Conservation (phyloP, 2,113 vertebrate species). For the Pholis gunnellus region DNA sequence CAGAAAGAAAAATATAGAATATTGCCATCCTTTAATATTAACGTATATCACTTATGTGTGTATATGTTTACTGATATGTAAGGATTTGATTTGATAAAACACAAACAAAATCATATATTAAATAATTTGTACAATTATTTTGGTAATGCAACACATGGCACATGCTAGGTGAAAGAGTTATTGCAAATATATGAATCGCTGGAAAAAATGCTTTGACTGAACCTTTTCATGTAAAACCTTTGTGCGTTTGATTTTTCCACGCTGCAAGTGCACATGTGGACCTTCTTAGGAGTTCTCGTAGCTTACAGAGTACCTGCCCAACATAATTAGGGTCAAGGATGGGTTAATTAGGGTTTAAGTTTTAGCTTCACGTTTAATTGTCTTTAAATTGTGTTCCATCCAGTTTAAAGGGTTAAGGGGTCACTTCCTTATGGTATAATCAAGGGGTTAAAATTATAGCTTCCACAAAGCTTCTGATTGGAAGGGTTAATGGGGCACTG, state of each 20-base stretch:
- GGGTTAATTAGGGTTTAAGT: conserved; percentile 23
- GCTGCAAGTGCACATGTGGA: not conserved
- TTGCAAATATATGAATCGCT: too few species aligned
- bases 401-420: conserved; percentile 12
- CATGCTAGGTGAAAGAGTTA: not conserved
- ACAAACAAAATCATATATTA: not conserved
- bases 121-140: too few species aligned
- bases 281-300: not conserved
- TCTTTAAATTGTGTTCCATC: conserved; percentile 4
- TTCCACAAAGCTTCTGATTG: not conserved
- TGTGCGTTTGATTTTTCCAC: not conserved
- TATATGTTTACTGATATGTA: not conserved
- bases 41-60: not conserved
- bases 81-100: not conserved
- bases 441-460: conserved; percentile 26
- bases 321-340: not conserved
- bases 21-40: not conserved
- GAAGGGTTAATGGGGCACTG: conserved; percentile 19
- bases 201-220: too few species aligned
- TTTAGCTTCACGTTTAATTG: not conserved
- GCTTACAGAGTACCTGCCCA: not conserved
- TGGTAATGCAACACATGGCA: not conserved
- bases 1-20: not conserved
- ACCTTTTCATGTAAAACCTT: not conserved
- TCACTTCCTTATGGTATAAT: not conserved